Percentiles rank a stretch among this genome's conserved stretches.
Conservation (phyloP, 1,140 invertebrate species). For the Amphibalanus amphitrite region DNA sequence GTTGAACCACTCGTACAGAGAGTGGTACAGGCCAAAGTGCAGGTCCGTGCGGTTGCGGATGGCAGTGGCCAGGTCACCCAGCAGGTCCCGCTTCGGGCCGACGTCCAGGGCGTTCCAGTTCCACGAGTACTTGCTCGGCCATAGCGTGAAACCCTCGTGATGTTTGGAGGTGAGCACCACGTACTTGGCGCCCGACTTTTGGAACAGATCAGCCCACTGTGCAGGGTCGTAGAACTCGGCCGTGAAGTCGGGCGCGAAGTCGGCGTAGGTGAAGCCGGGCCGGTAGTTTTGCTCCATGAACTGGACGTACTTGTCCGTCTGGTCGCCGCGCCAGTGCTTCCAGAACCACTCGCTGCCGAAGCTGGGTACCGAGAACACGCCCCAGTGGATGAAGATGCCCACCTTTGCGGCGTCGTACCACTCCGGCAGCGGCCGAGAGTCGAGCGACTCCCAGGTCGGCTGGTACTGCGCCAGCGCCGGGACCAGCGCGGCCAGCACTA, state of each 20-base stretch:
- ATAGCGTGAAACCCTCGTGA: conserved; percentile 61
- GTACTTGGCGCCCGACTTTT: conserved; percentile 54
- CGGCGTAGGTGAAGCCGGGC: conserved; percentile 66
- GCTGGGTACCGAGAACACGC: conserved; percentile 33
- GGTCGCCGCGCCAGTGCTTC: conserved; percentile 6
- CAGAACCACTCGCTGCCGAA: conserved; percentile 26
- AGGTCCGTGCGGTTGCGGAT: conserved; percentile 24
- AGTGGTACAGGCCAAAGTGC: conserved; percentile 75
- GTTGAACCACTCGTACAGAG: conserved; percentile 81
- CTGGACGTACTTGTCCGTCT: conserved; percentile 10
- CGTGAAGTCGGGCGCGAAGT: conserved; percentile 62
- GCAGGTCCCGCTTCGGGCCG: conserved; percentile 62
- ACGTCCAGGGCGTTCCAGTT: conserved; percentile 80
- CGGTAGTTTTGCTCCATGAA: conserved; percentile 40
- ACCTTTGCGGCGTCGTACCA: conserved; percentile 36
- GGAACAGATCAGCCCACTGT: conserved; percentile 54
- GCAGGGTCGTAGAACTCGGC: conserved; percentile 63
- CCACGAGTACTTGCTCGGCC: conserved; percentile 67
- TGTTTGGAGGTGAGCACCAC: conserved; percentile 83
- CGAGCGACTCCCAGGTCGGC: conserved; percentile 14
- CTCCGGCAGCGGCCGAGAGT: conserved; percentile 13
- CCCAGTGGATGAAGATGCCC: conserved; percentile 36
- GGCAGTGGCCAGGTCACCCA: conserved; percentile 33
- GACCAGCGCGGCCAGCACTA: no score
- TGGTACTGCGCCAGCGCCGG: conserved; percentile 6